Base-by-base conservation (phyloP, 92 coral and sea anemone genomes). In the Bergia puertoricense region DNA sequence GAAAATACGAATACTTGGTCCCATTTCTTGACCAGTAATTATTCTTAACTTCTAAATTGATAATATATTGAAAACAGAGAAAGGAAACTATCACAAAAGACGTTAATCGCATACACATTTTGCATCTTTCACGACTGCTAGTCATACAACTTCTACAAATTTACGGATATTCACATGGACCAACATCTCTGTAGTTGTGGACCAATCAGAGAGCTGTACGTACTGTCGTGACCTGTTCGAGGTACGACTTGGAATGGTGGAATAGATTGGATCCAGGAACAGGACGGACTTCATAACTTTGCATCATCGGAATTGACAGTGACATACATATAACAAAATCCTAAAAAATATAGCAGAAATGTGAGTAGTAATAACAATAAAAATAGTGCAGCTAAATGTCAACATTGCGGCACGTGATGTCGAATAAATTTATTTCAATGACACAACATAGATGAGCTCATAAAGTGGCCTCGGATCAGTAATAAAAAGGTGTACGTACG, bases 1-100 rank as follows among this genome's bases (percentile, higher is more conserved):
- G 89, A 77, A 97, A 94, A 89, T 92, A 89, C 74, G 90, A 96
- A 82, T 94, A 95, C 78, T 89, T 90, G 16, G 88, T 91, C n/a
- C 51, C 75, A 23, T 84, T 84, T 71, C 87, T 79, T 9, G 87
- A 84, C 87, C 87, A 84, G 67, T 84, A 84, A 38, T 75, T 74
- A 50, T 48, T 84, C 39, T 74, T 48, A 44, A 46, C 18, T 73
- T 84, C 87, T 45, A 69, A 66, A 73, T 74, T 84, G 9, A 36
- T 71, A 72, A 39, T 71, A 18, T 66, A 36, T 2, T 84, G 78
- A 45, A 71, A 20, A 84, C 16, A 84, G 2, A 45, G 69, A 45
- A 71, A 71, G 75, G 65, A 84, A 84, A 84, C 38, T 22, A 54
- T 6, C 6, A 84, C 56, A 69, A 84, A 71, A 46, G 44, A 84